Percentiles rank a stretch among this genome's conserved stretches.
These are phyloP conservation scores for Callipepla californica DNA, from an alignment of 2,113 vertebrate species.

Conservation along the genomic window DNA sequence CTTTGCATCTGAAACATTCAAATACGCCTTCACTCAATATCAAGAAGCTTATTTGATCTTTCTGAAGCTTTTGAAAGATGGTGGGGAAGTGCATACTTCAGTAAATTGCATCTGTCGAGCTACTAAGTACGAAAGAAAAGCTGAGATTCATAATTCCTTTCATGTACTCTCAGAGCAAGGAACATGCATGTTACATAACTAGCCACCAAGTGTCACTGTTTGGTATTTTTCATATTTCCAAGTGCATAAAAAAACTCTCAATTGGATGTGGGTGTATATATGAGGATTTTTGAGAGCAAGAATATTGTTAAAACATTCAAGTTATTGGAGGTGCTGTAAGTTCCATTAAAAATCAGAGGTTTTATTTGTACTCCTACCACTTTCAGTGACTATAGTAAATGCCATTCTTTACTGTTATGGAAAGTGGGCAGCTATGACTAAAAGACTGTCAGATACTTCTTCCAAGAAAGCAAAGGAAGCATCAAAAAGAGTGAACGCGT, in stretches of 20 bases:
- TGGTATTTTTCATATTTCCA: constrained; percentile 37
- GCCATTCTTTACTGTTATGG: neutral
- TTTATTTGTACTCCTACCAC: neutral
- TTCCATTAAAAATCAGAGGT: neutral
- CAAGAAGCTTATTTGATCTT: neutral
- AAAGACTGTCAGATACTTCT: neutral
- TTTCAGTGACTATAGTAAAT: neutral
- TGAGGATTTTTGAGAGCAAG: neutral
- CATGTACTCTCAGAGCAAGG: neutral
- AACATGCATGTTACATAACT: constrained; percentile 54
- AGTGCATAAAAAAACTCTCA: constrained; percentile 31
- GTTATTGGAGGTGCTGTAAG: neutral
- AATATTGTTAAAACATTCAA: neutral
- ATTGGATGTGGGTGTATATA: neutral
- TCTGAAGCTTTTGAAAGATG: neutral
- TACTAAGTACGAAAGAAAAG: neutral
- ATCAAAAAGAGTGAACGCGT: neutral
- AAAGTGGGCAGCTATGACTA: neutral
- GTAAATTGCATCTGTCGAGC: neutral
- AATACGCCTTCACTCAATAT: neutral
- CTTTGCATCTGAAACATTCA: neutral
- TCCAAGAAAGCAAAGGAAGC: neutral
- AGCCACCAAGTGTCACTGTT: constrained; percentile 62
- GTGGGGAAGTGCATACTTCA: neutral
- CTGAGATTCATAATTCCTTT: neutral